A percentile compares a stretch with the other conserved stretches of the same genome.
These are phyloP conservation scores for Molossus alvarezi DNA, from an alignment of 2,797 vertebrate species.

Conservation along the genomic window DNA sequence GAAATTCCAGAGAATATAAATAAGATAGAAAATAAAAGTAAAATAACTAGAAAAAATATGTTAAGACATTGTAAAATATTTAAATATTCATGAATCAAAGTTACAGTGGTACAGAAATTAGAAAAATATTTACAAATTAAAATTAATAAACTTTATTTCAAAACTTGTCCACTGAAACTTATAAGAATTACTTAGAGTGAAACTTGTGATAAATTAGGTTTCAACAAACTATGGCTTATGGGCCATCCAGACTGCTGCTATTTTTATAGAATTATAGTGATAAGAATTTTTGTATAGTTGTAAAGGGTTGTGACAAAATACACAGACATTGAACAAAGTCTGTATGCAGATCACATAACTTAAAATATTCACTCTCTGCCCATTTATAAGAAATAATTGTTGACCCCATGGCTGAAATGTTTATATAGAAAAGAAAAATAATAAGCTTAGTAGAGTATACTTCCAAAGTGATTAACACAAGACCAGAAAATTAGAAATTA, in stretches of 20 bases:
- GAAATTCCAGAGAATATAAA: background rate
- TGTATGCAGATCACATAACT: background rate
- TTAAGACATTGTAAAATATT: background rate
- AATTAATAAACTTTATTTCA: background rate
- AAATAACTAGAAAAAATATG: background rate
- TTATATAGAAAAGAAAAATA: conserved; percentile 23
- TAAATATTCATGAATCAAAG: background rate
- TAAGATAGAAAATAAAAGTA: conserved; percentile 10
- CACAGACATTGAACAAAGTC: background rate
- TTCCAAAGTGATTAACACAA: conserved; percentile 55
- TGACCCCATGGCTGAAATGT: background rate
- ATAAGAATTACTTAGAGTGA: background rate
- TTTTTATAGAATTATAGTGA: background rate
- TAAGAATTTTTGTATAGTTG: background rate
- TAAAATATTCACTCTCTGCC: background rate
- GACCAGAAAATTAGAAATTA: conserved; percentile 36
- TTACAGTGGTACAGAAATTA: background rate
- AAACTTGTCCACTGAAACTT: background rate
- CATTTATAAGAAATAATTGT: background rate
- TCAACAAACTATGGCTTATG: background rate
- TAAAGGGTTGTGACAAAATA: background rate
- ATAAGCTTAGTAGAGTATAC: background rate
- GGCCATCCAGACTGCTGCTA: background rate
- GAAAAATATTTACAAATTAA: conserved; percentile 14
- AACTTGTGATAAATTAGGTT: background rate